Evolutionary conservation across 2,888 invertebrate species (phyloP).

Genomic region (Tetrapedia diversipes): DNA sequence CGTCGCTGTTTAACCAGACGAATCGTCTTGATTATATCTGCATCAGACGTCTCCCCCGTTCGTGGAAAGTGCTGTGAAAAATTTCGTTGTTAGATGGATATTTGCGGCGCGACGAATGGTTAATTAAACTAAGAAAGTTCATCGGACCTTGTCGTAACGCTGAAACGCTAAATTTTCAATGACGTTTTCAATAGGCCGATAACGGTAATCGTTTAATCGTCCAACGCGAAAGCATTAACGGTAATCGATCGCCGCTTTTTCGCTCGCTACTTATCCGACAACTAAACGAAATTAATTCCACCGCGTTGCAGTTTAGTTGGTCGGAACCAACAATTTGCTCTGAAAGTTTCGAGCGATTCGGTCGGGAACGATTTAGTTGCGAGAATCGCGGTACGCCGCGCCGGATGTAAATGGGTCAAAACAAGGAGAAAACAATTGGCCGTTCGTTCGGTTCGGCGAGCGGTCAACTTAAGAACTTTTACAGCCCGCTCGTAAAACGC

Average conservation of each 20-base stretch:
- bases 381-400: constrained; percentile 8
- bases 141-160: constrained; percentile 37
- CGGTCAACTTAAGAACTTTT: constrained; percentile 60
- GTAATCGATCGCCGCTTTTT: not conserved
- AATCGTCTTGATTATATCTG: constrained; percentile 41
- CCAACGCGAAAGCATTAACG: not conserved
- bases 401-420: constrained; percentile 45
- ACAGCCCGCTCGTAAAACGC: constrained; percentile 59
- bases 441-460: constrained; percentile 39
- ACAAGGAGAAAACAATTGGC: constrained; percentile 56
- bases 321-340: not conserved
- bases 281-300: constrained; percentile 1
- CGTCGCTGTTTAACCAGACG: constrained; percentile 31
- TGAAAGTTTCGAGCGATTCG: constrained; percentile 25
- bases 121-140: constrained; percentile 46
- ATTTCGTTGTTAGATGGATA: constrained; percentile 52
- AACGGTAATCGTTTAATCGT: not conserved
- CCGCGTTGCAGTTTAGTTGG: not conserved
- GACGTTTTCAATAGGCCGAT: not conserved
- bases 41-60: constrained; percentile 22
- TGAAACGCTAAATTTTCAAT: constrained; percentile 18
- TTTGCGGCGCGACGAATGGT: constrained; percentile 50
- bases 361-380: constrained; percentile 7
- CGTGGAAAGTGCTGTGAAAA: constrained; percentile 30
- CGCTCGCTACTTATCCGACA: not conserved